Conservation (phyloP, 2,113 vertebrate species). For the Hepsetus odoe region DNA sequence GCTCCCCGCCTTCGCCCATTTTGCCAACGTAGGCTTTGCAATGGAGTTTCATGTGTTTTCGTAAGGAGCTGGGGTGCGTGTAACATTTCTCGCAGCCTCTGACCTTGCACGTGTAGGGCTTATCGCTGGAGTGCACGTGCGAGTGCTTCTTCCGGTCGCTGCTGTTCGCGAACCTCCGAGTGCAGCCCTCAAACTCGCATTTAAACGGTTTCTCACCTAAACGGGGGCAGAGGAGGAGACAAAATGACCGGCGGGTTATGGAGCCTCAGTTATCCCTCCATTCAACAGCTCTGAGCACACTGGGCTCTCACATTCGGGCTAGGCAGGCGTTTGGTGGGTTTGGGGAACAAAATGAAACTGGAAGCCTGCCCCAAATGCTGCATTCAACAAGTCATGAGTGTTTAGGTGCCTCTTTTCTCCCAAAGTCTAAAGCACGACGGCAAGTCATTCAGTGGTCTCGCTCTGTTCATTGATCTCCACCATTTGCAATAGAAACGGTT, state of each 20-base stretch:
- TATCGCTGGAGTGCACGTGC: conserved; percentile 72
- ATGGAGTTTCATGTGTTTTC: conserved; percentile 77
- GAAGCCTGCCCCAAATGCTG: neutral
- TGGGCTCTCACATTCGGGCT: neutral
- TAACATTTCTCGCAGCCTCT: conserved; percentile 72
- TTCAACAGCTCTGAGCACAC: conserved; percentile 18
- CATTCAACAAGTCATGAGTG: neutral
- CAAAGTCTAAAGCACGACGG: neutral
- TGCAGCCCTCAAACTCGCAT: conserved; percentile 78
- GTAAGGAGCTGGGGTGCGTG: conserved; percentile 71
- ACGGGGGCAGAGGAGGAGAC: conserved; percentile 64
- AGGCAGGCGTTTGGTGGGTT: neutral
- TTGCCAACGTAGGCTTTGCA: conserved; percentile 65
- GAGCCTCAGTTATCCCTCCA: conserved; percentile 23
- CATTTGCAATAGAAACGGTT: neutral
- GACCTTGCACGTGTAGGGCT: conserved; percentile 73
- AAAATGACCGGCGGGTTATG: conserved; percentile 65
- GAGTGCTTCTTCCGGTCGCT: conserved; percentile 75
- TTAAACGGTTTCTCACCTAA: conserved; percentile 80
- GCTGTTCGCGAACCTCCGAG: conserved; percentile 77
- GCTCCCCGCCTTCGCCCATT: conserved; percentile 63
- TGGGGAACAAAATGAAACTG: neutral
- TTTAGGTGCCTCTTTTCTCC: neutral
- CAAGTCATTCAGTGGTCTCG: neutral
- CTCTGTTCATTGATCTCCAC: neutral